phyloP scores from a whole-genome alignment of 2,113 vertebrate genomes.

The Tragelaphus strepsiceros region DNA sequence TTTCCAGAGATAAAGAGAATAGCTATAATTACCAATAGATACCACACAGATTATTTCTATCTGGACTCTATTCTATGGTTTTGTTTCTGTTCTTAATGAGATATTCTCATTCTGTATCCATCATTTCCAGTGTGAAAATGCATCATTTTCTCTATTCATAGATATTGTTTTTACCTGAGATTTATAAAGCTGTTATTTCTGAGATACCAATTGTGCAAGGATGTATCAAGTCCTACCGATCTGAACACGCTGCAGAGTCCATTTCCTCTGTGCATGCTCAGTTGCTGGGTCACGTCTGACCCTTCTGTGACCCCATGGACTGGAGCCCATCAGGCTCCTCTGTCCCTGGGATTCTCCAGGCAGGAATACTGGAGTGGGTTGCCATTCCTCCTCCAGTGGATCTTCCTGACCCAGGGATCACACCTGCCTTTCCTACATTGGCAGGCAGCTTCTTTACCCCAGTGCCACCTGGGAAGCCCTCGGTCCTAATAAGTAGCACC shows the following conservation, averaged over 20 bases:
- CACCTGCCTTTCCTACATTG: neutral
- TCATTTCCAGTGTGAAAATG: neutral
- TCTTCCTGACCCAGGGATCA: neutral
- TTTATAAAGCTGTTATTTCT: neutral
- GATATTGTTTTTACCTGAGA: neutral
- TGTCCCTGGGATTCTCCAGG: neutral
- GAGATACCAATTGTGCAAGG: neutral
- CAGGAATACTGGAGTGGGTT: neutral
- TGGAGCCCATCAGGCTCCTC: neutral
- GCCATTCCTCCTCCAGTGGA: neutral
- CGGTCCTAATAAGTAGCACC: no score
- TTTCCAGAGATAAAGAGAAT: neutral
- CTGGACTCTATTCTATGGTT: neutral
- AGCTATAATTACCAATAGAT: neutral
- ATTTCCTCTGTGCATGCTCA: neutral
- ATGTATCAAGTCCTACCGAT: no score
- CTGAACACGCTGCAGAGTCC: neutral
- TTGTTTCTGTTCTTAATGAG: neutral
- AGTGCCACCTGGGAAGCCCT: neutral
- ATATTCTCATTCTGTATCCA: neutral
- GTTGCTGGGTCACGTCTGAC: neutral
- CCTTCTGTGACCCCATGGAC: neutral
- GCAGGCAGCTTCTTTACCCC: neutral
- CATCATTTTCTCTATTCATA: neutral
- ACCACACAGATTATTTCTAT: neutral